Evolutionary conservation across 2,113 vertebrate genomes (phyloP), one percentile per base, ranked within the genome.

Genomic region (Microcebus jonahi): DNA sequence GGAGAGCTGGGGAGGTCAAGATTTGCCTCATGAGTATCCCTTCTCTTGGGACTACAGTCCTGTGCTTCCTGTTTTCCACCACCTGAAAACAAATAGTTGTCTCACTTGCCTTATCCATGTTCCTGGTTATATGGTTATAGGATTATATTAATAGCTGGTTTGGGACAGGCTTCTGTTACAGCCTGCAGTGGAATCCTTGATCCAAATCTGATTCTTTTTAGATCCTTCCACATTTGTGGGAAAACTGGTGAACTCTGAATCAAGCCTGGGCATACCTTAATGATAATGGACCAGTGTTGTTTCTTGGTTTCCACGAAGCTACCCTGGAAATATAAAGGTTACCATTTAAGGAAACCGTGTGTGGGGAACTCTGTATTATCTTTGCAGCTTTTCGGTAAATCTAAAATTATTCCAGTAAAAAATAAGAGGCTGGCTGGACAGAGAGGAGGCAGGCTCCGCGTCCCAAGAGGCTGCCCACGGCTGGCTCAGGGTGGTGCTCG

Each of bases 101-200:
- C 29, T 91, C 34, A 2, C 45, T 42, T 25, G 61, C 34, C 45
- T 61, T 50, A 39, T 48, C 71, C n/a, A 7, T 20, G 10, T 39
- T 8, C 15, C 0, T 42, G 8, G 11, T n/a, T 8, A 21, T 0
- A 4, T 34, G 57, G 13, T 75, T 45, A 3, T 42, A 25, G 25
- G 25, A 34, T 13, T 70, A 20, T 57, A 20, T 57, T 57, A 57
- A 90, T 50, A 53, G 50, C 31, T 15, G 25, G 36, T 15, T 57
- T 34, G 67, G 20, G 9, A 4, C 23, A 14, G 53, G 77, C 50
- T 15, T 59, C 65, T 86, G 34, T 84, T 18, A 39, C 0, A 21
- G 27, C 36, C 59, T 27, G 23, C 59, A 27, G 36, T 29, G 14
- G 25, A 27, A 75, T 42, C 73, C 42, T 36, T 18, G 42, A 55